Base-by-base conservation (phyloP, 1,140 invertebrate genomes). In the Zaprionus lachaisei region DNA sequence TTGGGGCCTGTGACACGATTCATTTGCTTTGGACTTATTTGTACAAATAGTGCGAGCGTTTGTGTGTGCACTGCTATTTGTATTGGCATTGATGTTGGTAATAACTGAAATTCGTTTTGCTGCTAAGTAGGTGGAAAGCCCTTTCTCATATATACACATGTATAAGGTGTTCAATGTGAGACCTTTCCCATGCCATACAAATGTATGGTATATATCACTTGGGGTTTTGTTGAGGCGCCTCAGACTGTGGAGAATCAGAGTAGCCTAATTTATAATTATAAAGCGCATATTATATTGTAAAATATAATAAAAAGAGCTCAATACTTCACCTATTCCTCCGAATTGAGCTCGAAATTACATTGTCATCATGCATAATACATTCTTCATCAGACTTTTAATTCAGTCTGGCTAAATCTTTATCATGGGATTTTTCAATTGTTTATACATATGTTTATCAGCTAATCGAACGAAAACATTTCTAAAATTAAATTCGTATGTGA, bases 51-150 rank as follows among this genome's bases (percentile, higher is more conserved):
- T 65, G 44, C 69, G 77, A 66, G 77, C 47, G 24, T 78, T 34
- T 73, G 24, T 77, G 61, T 67, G 54, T 68, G 49, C 31, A 38
- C 34, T 68, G 37, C 26, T 90, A 76, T 89, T 81, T 90, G 80
- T 83, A 87, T 89, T 87, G 85, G 66, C 78, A 81, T 69, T 76
- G 85, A 89, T 90, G 90, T 89, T 81, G 81, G 78, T 89, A 89
- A 87, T 84, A 89, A 77, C 81, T 74, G 56, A 80, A 89, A 74
- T 70, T 87, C 74, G 77, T 51, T 51, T 80, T 60, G 74, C 62
- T 79, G 47, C 57, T 74, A 75, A 64, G 72, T 66, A 63, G 57
- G 28, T 28, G 31, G 26, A 84, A 85, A 85, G 82, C 81, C 82
- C 70, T 74, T 58, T 58, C 20, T 38, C 47, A 51, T 47, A 22